Conservation (phyloP, 2,797 vertebrate species). For the Urophycis tenuis region DNA sequence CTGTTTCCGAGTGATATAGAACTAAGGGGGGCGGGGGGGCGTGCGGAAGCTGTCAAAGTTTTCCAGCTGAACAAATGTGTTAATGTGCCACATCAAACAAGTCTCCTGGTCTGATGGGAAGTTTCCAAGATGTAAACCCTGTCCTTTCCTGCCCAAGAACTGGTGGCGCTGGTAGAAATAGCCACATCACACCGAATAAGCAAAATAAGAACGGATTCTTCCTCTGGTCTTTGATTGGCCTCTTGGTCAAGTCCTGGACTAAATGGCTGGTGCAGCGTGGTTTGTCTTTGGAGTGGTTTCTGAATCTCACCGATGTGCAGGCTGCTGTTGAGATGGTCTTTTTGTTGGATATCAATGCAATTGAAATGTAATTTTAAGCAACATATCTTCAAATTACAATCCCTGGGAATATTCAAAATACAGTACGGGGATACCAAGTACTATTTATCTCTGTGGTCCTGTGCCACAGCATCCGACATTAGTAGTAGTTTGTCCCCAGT, state of each 20-base stretch:
- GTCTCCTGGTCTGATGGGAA: neutral
- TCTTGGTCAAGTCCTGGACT: neutral
- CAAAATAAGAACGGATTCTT: conserved; percentile 8
- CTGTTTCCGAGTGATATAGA: neutral
- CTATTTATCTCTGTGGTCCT: no score
- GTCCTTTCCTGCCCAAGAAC: conserved; percentile 11
- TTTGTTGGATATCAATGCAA: neutral
- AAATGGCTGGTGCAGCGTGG: neutral
- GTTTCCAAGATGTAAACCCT: conserved; percentile 17
- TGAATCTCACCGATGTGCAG: neutral
- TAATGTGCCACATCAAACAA: neutral
- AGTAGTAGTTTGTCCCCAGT: neutral
- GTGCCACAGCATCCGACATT: neutral
- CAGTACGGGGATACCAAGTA: no score
- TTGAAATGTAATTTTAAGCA: neutral
- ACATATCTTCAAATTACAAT: no score
- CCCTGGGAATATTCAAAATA: neutral
- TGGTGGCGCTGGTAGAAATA: conserved; percentile 13
- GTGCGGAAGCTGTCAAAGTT: neutral
- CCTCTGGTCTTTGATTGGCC: neutral
- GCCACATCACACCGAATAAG: conserved; percentile 12
- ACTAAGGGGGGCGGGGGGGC: neutral
- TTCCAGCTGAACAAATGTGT: neutral
- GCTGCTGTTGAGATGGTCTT: neutral
- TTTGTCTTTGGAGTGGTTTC: neutral